Conservation (phyloP, 2,113 vertebrate genomes). For the Corynorhinus townsendii region DNA sequence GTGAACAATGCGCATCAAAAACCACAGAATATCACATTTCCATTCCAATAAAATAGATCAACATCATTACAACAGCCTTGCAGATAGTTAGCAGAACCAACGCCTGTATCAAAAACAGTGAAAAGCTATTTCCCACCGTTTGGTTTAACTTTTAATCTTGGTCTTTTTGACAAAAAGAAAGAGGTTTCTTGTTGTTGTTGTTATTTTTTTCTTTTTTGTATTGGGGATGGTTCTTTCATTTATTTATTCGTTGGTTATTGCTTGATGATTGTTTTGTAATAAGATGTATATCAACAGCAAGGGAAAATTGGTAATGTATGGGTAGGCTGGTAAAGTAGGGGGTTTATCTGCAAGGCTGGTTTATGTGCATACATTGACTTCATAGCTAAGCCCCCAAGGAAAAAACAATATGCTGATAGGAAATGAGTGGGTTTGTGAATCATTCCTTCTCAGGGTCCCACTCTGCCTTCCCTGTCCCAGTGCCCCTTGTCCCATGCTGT, state of each 20-base stretch:
- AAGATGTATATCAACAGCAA: not conserved
- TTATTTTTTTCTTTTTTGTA: not conserved
- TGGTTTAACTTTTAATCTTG: conserved; percentile 34
- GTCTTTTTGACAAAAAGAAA: conserved; percentile 42
- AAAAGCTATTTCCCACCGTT: conserved; percentile 24
- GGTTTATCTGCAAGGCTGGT: conserved; percentile 68
- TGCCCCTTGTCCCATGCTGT: not conserved
- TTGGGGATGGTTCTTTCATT: not conserved
- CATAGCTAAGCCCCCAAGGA: not conserved
- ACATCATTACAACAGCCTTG: conserved; percentile 71
- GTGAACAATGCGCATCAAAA: not conserved
- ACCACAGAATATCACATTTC: conserved; percentile 47
- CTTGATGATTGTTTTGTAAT: conserved; percentile 1
- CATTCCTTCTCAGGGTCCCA: not conserved
- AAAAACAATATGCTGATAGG: not conserved
- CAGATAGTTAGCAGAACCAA: conserved; percentile 65
- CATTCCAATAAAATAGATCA: conserved; percentile 64
- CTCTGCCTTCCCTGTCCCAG: not conserved
- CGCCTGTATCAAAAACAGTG: conserved; percentile 20
- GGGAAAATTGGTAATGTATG: not conserved
- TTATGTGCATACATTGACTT: conserved; percentile 25
- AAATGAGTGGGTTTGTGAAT: not conserved
- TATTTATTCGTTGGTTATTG: not conserved
- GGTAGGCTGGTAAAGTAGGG: not conserved
- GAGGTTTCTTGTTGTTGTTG: not conserved